phyloP scores from a whole-genome alignment of 92 coral and sea anemone genomes.

The Phenganax stokvisi region DNA sequence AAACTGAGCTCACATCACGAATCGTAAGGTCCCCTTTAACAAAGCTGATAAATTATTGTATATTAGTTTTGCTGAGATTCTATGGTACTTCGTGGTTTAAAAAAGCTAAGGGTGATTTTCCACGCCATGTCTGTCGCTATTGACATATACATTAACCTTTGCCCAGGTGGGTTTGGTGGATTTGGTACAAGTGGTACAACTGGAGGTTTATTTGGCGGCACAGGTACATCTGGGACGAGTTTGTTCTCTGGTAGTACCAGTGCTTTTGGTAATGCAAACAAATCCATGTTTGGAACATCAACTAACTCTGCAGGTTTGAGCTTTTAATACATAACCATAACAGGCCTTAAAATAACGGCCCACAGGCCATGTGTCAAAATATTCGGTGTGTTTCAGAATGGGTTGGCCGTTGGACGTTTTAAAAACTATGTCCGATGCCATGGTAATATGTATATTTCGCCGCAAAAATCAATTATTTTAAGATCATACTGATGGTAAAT shows the following conservation, averaged over 20 bases:
- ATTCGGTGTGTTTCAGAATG: too few relatives aligned
- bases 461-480: too few relatives aligned
- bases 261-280: constrained; percentile 26
- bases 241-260: constrained; percentile 30
- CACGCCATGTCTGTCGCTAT: neutral
- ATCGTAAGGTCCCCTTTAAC: too few relatives aligned
- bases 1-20: too few relatives aligned
- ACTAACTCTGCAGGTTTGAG: constrained; percentile 33
- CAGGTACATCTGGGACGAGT: constrained; percentile 21
- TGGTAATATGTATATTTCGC: too few relatives aligned
- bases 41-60: too few relatives aligned
- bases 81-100: neutral
- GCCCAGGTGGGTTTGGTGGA: constrained; percentile 33
- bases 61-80: too few relatives aligned
- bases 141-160: neutral
- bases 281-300: constrained; percentile 30
- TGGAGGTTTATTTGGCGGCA: constrained; percentile 26
- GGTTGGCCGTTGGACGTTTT: too few relatives aligned
- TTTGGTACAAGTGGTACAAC: constrained; percentile 30
- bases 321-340: neutral
- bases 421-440: too few relatives aligned
- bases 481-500: too few relatives aligned
- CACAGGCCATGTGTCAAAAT: too few relatives aligned
- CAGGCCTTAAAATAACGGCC: too few relatives aligned
- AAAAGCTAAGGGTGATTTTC: neutral